Conservation (phyloP, 2,888 invertebrate species). For the Pyrgus malvae region DNA sequence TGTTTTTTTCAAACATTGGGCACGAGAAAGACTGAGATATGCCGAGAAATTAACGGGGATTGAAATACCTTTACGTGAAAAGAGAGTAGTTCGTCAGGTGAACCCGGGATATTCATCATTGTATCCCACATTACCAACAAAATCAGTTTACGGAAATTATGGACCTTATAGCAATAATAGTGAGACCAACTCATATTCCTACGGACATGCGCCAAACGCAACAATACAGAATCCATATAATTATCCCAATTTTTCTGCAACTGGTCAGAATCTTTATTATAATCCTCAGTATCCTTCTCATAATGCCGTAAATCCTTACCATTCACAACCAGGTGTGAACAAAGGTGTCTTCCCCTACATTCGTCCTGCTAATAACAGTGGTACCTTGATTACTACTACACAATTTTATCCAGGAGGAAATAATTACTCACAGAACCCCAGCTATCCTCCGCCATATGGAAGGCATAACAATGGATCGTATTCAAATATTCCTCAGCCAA, state of each 20-base stretch:
- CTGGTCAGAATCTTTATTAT: not conserved
- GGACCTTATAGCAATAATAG: slow-evolving; percentile 1
- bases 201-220: not conserved
- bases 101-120: slow-evolving; percentile 39
- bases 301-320: not conserved
- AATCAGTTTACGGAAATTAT: slow-evolving; percentile 8
- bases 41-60: not conserved
- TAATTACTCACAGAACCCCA: no score
- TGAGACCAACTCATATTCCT: not conserved
- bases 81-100: slow-evolving; percentile 44
- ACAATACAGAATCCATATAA: not conserved
- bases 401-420: not conserved
- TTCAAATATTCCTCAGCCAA: no score
- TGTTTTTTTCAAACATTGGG: not conserved
- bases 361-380: not conserved
- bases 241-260: not conserved
- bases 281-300: slow-evolving; percentile 3
- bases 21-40: not conserved
- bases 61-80: slow-evolving; percentile 5
- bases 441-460: no score
- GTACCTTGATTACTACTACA: no score
- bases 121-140: slow-evolving; percentile 47
- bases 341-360: not conserved
- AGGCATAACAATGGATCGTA: no score
- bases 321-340: not conserved